Evolutionary conservation across 1,140 invertebrate genomes (phyloP).

Genomic region (Drosophila burlai): DNA sequence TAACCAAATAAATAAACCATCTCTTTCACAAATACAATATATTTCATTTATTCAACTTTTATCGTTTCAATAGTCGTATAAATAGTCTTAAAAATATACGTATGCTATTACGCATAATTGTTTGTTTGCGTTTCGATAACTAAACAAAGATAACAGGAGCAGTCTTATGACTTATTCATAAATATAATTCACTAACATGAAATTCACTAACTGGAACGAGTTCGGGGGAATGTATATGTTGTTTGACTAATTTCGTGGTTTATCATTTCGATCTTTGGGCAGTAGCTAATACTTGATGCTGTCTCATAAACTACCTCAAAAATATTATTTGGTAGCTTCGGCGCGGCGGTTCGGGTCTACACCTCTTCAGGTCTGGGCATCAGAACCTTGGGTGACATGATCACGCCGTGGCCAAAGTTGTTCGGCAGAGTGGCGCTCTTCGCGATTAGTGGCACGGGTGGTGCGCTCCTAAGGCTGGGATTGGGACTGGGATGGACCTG

Average conservation of each 20-base stretch:
- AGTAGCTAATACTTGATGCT: conserved; percentile 50
- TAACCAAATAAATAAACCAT: neutral
- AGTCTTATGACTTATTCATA: conserved; percentile 8
- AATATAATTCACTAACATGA: conserved; percentile 15
- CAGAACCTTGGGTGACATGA: conserved; percentile 70
- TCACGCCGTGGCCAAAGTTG: conserved; percentile 51
- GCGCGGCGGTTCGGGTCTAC: neutral
- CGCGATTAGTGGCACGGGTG: conserved; percentile 49
- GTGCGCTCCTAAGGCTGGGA: conserved; percentile 65
- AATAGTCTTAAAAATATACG: conserved; percentile 8
- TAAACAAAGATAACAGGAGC: conserved; percentile 14
- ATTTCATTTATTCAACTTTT: conserved; percentile 5
- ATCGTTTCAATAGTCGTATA: conserved; percentile 1
- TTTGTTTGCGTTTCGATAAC: conserved; percentile 5
- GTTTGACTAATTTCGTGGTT: conserved; percentile 25
- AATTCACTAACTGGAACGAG: conserved; percentile 13
- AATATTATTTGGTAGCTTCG: neutral
- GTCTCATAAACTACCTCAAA: conserved; percentile 4
- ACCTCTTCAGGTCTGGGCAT: conserved; percentile 42
- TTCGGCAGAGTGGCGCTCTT: conserved; percentile 42
- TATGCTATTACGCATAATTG: neutral
- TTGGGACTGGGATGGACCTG: conserved; percentile 53
- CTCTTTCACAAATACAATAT: neutral
- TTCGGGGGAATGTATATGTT: conserved; percentile 2
- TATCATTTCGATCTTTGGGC: conserved; percentile 46